Evolutionary conservation across 2,888 invertebrate genomes (phyloP), one percentile per base, ranked within the genome.

Genomic region (Hoplodrina blanda): DNA sequence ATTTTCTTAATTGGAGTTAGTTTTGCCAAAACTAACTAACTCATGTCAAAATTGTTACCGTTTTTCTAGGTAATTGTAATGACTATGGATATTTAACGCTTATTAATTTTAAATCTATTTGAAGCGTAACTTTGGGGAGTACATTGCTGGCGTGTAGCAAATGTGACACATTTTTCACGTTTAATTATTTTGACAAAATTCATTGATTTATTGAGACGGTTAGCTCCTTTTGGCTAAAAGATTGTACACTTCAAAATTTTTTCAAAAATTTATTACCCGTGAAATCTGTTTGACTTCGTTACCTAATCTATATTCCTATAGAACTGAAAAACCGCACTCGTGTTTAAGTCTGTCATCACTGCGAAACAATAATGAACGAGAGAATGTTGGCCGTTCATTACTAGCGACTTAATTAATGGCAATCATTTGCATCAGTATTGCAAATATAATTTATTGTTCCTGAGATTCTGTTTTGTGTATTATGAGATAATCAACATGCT

Each of bases 291-390:
- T 64, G 33, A 54, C 44, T 54, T 65, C 20, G 20, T 59, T 54
- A 57, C 62, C 57, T 69, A 57, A 69, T 80, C 69, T 69, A 57
- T 67, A 64, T 60, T 62, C 46, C 11, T 52, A 19, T 55, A 49
- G 44, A 59, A 65, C 59, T 78, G 69, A 67, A 73, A 79, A 79
- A 69, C 67, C 33, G n/a, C 62, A 66, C 25, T 57, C 17, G 56
- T 19, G 61, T 66, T 73, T 60, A 73, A 61, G 64, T 64, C 80
- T 82, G 80, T 82, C 82, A 80, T 81, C 78, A 64, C 69, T 46
- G 69, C 13, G 50, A 66, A 80, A 75, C 66, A 80, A 74, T 72
- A 77, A 74, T 64, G 67, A 73, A 56, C 50, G 57, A 41, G 72
- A 55, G 62, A 81, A 73, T 79, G 69, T 69, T 71, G n/a, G 50